These are phyloP conservation scores for Pasiphila rectangulata DNA, from an alignment of 2,888 invertebrate species.

Conservation along the genomic window DNA sequence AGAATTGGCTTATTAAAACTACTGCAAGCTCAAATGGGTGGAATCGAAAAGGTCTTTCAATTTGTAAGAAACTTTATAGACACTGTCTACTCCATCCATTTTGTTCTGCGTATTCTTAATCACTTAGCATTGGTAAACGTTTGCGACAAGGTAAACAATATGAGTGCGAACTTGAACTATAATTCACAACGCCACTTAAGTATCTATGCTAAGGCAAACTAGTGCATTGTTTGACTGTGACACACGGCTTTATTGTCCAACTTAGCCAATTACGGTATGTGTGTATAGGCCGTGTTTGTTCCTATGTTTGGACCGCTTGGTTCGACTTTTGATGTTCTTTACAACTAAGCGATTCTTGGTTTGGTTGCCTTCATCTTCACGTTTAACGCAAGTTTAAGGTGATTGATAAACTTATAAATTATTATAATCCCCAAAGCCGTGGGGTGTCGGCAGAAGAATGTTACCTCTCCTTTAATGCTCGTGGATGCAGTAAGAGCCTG, in stretches of 20 bases:
- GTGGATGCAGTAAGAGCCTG: too few species aligned
- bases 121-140: constrained; percentile 78
- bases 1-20: too few species aligned
- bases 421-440: too few species aligned
- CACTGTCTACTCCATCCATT: constrained; percentile 43
- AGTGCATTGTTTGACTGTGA: constrained; percentile 60
- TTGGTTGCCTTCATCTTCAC: too few species aligned
- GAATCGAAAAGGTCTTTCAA: too few species aligned
- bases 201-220: constrained; percentile 47
- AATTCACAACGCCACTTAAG: constrained; percentile 64
- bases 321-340: not conserved
- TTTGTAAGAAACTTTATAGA: too few species aligned
- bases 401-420: too few species aligned
- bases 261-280: constrained; percentile 25
- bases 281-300: constrained; percentile 19
- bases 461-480: too few species aligned
- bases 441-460: too few species aligned
- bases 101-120: constrained; percentile 72
- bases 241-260: constrained; percentile 32
- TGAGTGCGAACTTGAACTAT: constrained; percentile 77
- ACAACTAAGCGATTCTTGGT: too few species aligned
- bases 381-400: too few species aligned
- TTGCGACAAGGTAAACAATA: constrained; percentile 80
- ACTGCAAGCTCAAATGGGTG: too few species aligned
- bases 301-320: not conserved